Evolutionary conservation across 2,113 vertebrate genomes (phyloP).

Genomic region (Chloroceryle aenea): DNA sequence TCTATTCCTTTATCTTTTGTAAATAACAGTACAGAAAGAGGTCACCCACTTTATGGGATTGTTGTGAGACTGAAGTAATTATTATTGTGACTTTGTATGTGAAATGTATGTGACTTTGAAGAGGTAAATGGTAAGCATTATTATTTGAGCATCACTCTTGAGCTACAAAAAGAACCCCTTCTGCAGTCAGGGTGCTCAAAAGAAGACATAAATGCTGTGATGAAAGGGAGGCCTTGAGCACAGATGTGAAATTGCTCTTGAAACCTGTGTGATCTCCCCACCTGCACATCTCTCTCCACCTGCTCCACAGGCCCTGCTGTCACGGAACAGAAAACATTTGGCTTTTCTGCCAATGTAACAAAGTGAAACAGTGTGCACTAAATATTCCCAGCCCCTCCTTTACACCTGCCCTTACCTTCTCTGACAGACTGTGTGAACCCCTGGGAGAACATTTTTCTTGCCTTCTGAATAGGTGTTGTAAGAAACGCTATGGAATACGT

Average conservation of each 20-base stretch:
- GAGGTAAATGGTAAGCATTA: background rate
- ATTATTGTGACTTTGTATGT: background rate
- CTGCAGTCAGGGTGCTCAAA: background rate
- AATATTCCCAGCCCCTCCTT: background rate
- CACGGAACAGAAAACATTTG: background rate
- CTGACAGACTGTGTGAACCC: background rate
- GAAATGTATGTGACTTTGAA: background rate
- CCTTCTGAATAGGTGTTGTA: background rate
- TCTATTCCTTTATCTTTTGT: background rate
- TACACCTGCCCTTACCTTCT: background rate
- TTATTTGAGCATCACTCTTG: constrained; percentile 8
- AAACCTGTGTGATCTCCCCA: constrained; percentile 51
- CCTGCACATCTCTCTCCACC: constrained; percentile 58
- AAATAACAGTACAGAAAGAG: background rate
- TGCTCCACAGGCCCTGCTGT: constrained; percentile 9
- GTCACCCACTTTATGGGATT: background rate
- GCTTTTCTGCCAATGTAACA: constrained; percentile 16
- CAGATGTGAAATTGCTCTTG: constrained; percentile 48
- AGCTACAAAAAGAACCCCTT: background rate
- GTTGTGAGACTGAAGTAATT: background rate
- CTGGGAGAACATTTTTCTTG: constrained; percentile 13
- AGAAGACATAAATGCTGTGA: constrained; percentile 6
- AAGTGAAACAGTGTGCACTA: background rate
- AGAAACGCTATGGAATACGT: background rate
- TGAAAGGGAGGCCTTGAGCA: constrained; percentile 16